Percentiles rank a stretch among this genome's conserved stretches.
These are phyloP conservation scores for Aethina tumida DNA, from an alignment of 1,140 invertebrate species.

Conservation along the genomic window DNA sequence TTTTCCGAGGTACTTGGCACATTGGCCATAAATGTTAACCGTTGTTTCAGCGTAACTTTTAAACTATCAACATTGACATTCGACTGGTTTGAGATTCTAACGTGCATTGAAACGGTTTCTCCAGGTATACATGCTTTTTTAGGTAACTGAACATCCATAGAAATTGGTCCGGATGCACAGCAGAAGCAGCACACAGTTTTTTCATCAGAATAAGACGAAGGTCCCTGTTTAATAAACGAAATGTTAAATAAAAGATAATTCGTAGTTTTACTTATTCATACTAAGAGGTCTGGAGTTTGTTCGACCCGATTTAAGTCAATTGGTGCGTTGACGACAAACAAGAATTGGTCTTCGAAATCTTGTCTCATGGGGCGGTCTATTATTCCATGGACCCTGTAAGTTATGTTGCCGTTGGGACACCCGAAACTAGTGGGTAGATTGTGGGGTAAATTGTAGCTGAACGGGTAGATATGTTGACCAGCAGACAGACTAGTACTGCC, in stretches of 20 bases:
- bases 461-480: conserved; percentile 24
- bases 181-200: conserved; percentile 21
- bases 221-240: no score
- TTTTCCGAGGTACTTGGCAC: conserved; percentile 13
- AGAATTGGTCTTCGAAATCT: conserved; percentile 20
- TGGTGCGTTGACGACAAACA: conserved; percentile 17
- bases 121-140: conserved; percentile 17
- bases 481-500: conserved; percentile 11
- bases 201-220: conserved; percentile 21
- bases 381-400: conserved; percentile 18
- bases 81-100: conserved; percentile 16
- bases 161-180: conserved; percentile 18
- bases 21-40: conserved; percentile 9
- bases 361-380: conserved; percentile 21
- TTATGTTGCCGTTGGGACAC: conserved; percentile 17
- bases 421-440: conserved; percentile 19
- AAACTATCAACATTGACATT: conserved; percentile 16
- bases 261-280: no score
- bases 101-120: conserved; percentile 15
- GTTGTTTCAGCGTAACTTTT: conserved; percentile 15
- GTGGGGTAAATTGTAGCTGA: conserved; percentile 15
- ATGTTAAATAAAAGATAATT: no score
- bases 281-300: conserved; percentile 14
- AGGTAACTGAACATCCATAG: conserved; percentile 16
- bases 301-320: conserved; percentile 17